Percentiles rank a stretch among this genome's conserved stretches.
Evolutionary conservation across 53 echinoderm and acorn worm species (phyloP).

Genomic region (Actinopyga echinites): DNA sequence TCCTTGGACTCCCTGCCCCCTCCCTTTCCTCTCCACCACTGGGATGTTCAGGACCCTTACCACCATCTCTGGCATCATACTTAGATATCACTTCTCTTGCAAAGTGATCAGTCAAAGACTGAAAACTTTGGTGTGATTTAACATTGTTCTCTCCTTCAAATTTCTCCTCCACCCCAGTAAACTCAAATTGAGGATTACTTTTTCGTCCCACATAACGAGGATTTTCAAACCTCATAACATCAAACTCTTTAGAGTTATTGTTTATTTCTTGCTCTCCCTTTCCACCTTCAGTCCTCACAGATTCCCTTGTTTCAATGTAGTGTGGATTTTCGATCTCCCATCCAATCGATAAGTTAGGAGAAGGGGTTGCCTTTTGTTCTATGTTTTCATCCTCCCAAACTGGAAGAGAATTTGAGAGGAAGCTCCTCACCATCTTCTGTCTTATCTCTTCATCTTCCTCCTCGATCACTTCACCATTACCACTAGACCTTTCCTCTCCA

Average conservation of each 20-base stretch:
- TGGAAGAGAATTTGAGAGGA: slow-evolving; percentile 19
- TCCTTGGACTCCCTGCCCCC: slow-evolving; percentile 32
- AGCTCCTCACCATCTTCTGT: slow-evolving; percentile 3
- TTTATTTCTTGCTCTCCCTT: background rate
- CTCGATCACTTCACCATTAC: background rate
- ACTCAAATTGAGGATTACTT: background rate
- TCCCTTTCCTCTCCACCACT: background rate
- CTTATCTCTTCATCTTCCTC: background rate
- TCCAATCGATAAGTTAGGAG: background rate
- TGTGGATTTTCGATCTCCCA: slow-evolving; percentile 35
- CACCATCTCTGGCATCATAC: no score
- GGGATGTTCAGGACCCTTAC: background rate
- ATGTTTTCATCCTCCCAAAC: slow-evolving; percentile 17
- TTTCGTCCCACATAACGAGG: background rate
- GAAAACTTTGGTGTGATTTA: no score
- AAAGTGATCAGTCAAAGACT: no score
- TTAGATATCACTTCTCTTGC: no score
- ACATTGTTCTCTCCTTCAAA: no score
- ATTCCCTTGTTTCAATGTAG: background rate
- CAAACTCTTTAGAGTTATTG: background rate
- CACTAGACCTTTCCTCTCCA: background rate
- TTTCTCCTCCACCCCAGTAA: no score
- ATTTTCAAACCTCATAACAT: slow-evolving; percentile 8
- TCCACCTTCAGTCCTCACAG: background rate
- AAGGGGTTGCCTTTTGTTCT: background rate